Percentiles rank a stretch among this genome's conserved stretches.
phyloP scores from a whole-genome alignment of 2,888 invertebrate species.

The Venustoraphidia nigricollis region DNA sequence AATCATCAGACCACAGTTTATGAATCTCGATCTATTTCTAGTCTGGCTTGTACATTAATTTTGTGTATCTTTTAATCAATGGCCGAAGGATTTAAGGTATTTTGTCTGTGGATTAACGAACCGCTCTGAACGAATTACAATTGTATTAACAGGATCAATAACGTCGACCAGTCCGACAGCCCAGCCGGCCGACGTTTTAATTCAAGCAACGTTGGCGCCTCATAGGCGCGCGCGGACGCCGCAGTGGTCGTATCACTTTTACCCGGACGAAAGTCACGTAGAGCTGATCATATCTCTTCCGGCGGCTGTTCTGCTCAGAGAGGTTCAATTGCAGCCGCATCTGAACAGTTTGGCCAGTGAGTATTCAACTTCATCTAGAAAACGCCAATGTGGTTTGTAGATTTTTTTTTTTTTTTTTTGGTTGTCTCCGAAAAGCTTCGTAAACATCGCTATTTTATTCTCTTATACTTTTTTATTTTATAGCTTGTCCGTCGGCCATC shows the following conservation, averaged over 20 bases:
- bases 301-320: constrained; percentile 73
- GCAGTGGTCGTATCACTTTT: constrained; percentile 94
- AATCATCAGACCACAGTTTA: no score
- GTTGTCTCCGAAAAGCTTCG: not conserved
- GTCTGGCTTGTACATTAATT: no score
- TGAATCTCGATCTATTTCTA: no score
- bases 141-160: constrained; percentile 38
- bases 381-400: not conserved
- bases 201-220: constrained; percentile 63
- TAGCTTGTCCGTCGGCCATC: constrained; percentile 79
- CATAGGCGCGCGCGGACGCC: constrained; percentile 76
- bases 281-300: constrained; percentile 77
- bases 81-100: no score
- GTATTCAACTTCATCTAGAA: constrained; percentile 16
- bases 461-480: constrained; percentile 8
- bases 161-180: constrained; percentile 71
- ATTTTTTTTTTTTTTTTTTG: constrained; percentile 2
- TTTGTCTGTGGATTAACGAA: no score
- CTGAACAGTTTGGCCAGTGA: constrained; percentile 63
- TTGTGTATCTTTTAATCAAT: no score
- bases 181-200: constrained; percentile 76
- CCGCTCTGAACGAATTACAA: not conserved
- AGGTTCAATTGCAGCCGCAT: constrained; percentile 78
- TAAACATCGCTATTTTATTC: not conserved
- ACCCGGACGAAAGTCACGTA: constrained; percentile 76